Evolutionary conservation across 1,140 invertebrate species (phyloP), one percentile per base, ranked within the genome.

Genomic region (Apis cerana): DNA sequence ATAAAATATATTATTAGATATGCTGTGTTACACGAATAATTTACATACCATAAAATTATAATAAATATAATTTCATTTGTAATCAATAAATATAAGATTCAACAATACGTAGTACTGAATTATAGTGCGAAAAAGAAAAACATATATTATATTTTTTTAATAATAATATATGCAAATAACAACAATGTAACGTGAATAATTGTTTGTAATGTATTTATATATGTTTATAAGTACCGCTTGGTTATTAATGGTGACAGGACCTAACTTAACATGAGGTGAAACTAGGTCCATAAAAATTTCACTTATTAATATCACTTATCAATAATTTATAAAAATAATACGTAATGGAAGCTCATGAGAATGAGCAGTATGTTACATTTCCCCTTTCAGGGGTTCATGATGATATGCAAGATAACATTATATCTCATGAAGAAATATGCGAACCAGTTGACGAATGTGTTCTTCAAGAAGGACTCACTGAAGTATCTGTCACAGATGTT

Each of bases 351-450:
- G 62, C 89, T 11, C 90, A 91, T 54, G 92, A 91, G 23, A 90
- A 88, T 54, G 92, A 94, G 8, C 91, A 93, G 4, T 94, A 91
- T 54, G 90, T 93, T 19, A 84, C 89, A 21, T 93, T 93, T 89
- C 88, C 93, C 0, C 88, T 93, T 7, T 64, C 85, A 13, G 89
- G 80, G 7, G 83, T 93, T 7, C 90, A 93, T 43, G 91, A 90
- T 65, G 86, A 75, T 23, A 88, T 92, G 11, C 91, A 91, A 61
- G 89, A 91, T 54, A 91, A 89, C 58, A 89, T 91, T 7, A 89
- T 92, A 83, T 93, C 92, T 0, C 90, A 92, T n/a, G 91, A 94
- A 69, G 92, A 93, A 50, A 91, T 93, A 75, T 93, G 91, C 27
- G 92, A 93, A 68, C 89, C 91, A 12, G 87, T 88, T 2, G 70